Conservation (phyloP, 2,113 vertebrate species). For the Psittacara wagleri region DNA sequence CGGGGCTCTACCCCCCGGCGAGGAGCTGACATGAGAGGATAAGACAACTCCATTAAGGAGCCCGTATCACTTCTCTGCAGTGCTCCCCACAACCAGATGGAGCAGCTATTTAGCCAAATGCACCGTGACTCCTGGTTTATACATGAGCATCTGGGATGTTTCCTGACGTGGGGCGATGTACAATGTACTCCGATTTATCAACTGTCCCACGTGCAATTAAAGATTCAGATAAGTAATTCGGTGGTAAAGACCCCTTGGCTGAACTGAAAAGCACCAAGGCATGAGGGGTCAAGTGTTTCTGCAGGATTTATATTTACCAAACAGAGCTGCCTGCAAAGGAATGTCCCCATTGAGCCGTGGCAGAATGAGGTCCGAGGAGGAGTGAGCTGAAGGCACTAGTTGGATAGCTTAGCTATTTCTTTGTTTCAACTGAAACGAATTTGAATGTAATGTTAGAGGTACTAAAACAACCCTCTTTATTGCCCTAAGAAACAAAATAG, state of each 20-base stretch:
- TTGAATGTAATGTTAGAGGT: background rate
- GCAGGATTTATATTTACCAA: slow-evolving; percentile 50
- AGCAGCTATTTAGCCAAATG: slow-evolving; percentile 63
- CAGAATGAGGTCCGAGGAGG: background rate
- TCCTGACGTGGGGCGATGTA: slow-evolving; percentile 36
- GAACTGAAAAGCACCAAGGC: slow-evolving; percentile 57
- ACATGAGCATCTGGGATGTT: slow-evolving; percentile 60
- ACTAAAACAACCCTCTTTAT: background rate
- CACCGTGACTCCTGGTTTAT: slow-evolving; percentile 54
- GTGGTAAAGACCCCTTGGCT: background rate
- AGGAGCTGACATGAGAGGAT: slow-evolving; percentile 34
- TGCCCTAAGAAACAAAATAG: slow-evolving; percentile 28
- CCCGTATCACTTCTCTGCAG: slow-evolving; percentile 8
- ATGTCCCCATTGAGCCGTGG: slow-evolving; percentile 9
- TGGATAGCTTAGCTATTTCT: background rate
- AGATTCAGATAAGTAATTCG: slow-evolving; percentile 63
- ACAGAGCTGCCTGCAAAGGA: slow-evolving; percentile 40
- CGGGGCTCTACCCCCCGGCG: background rate
- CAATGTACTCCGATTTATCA: slow-evolving; percentile 33
- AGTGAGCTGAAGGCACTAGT: background rate
- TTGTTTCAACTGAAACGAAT: background rate
- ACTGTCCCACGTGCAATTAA: slow-evolving; percentile 37
- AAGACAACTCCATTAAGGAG: slow-evolving; percentile 60
- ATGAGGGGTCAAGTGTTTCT: slow-evolving; percentile 64
- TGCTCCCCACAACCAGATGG: slow-evolving; percentile 51